A percentile compares a stretch with the other conserved stretches of the same genome.
Conservation (phyloP, 2,888 invertebrate species). For the Leucoma salicis region DNA sequence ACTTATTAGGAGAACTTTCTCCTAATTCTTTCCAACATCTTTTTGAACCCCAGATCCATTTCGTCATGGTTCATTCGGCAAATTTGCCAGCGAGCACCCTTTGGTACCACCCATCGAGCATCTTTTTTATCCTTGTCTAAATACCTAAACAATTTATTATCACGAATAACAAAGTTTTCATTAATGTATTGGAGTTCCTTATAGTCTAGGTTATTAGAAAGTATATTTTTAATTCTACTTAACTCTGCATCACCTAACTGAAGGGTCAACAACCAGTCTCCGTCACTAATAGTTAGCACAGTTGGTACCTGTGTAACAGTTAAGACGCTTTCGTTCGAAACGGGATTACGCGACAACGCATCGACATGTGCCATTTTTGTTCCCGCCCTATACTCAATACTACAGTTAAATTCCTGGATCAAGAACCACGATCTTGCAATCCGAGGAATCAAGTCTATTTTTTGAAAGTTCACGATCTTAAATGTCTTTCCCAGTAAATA, state of each 20-base stretch:
- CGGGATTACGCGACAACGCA: constrained; percentile 33
- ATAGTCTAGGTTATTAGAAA: constrained; percentile 11
- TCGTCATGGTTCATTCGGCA: constrained; percentile 27
- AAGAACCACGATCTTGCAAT: no score
- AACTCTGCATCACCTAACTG: constrained; percentile 23
- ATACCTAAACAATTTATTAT: constrained; percentile 8
- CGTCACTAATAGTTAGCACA: neutral
- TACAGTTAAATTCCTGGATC: constrained; percentile 24
- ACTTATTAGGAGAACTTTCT: no score
- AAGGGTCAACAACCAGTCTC: constrained; percentile 21
- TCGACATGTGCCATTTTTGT: constrained; percentile 25
- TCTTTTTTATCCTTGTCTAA: no score
- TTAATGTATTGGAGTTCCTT: constrained; percentile 11
- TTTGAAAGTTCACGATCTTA: no score
- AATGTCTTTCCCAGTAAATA: no score
- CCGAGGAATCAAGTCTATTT: no score
- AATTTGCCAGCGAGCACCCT: constrained; percentile 26
- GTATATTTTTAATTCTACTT: constrained; percentile 9
- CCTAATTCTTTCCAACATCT: constrained; percentile 11
- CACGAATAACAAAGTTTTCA: constrained; percentile 27
- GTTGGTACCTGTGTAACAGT: neutral
- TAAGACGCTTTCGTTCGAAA: neutral
- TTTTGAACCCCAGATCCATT: constrained; percentile 25
- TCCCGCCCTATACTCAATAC: constrained; percentile 30
- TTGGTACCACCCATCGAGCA: constrained; percentile 29